These are phyloP conservation scores for Poecile atricapillus DNA, from an alignment of 2,113 vertebrate species.

Conservation along the genomic window DNA sequence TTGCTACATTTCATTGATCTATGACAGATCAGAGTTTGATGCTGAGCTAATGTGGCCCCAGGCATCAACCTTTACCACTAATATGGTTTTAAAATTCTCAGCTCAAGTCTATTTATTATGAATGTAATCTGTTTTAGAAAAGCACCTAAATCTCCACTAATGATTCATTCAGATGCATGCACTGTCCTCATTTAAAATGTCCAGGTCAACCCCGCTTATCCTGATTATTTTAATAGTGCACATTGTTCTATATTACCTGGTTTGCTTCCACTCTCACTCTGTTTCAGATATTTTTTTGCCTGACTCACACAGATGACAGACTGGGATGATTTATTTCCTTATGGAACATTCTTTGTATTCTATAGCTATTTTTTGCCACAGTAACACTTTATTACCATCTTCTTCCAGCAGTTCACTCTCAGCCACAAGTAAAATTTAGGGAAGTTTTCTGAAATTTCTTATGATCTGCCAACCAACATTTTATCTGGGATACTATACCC, in stretches of 20 bases:
- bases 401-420: neutral
- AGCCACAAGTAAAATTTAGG: neutral
- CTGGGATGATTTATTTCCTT: conserved; percentile 7
- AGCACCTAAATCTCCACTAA: conserved; percentile 27
- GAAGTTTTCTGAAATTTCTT: neutral
- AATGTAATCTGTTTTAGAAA: conserved; percentile 35
- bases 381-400: neutral
- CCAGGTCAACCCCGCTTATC: neutral
- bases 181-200: conserved; percentile 29
- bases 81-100: conserved; percentile 55
- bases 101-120: conserved; percentile 52
- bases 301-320: neutral
- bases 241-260: neutral
- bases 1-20: conserved; percentile 56
- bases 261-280: neutral
- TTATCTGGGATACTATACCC: neutral
- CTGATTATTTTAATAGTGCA: conserved; percentile 35
- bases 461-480: neutral
- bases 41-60: conserved; percentile 47
- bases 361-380: conserved; percentile 1
- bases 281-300: conserved; percentile 5
- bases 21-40: conserved; percentile 50
- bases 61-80: conserved; percentile 50
- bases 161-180: conserved; percentile 25
- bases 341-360: neutral